A percentile compares a stretch with the other conserved stretches of the same genome.
Conservation (phyloP, 53 echinoderm and acorn worm genomes). For the Crossaster papposus region DNA sequence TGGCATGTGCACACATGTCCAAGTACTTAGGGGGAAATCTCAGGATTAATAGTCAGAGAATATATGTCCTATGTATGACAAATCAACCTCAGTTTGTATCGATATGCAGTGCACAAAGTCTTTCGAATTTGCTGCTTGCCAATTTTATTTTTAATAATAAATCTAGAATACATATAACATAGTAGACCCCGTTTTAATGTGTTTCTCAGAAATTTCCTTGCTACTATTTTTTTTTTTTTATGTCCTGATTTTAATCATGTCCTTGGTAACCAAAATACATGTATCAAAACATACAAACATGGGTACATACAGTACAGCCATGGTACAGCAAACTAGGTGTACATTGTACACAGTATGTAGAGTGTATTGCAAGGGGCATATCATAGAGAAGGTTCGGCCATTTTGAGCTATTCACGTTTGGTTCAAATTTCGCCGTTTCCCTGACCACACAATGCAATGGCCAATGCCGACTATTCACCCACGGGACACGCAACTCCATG, state of each 20-base stretch:
- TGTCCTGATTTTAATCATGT: background rate
- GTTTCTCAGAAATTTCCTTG: no score
- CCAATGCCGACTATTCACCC: background rate
- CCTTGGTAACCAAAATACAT: background rate
- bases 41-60: no score
- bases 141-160: no score
- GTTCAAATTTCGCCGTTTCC: constrained; percentile 42
- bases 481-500: constrained; percentile 20
- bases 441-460: constrained; percentile 36
- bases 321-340: constrained; percentile 1
- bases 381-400: constrained; percentile 42
- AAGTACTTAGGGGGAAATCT: no score
- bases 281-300: no score
- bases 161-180: no score
- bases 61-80: no score
- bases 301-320: background rate
- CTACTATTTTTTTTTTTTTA: background rate
- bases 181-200: no score
- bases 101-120: no score
- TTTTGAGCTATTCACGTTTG: constrained; percentile 32
- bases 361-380: background rate
- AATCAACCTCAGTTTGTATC: no score
- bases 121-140: no score
- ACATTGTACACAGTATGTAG: background rate
- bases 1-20: no score